Evolutionary conservation across 2,113 vertebrate species (phyloP), one percentile per base, ranked within the genome.

Genomic region (Chroicocephalus ridibundus): DNA sequence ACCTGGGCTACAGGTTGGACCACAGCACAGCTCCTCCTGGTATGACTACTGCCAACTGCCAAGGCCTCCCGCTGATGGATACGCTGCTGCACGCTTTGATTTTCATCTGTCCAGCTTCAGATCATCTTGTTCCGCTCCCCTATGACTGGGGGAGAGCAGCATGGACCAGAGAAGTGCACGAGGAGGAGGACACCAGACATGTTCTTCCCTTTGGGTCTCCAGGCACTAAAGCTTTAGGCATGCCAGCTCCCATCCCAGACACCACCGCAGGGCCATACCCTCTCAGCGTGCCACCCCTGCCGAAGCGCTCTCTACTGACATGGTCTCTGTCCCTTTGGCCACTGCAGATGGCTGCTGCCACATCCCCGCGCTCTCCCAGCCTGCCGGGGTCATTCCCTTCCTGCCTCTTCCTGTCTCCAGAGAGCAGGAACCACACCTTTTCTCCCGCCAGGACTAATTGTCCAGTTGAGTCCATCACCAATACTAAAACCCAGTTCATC

Each of bases 21-120:
- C 58, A 20, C 0, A 19, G 52, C 49, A 27, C 26, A 44, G 83
- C 58, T 62, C 49, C 74, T 24, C 6, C 2, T 6, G 36, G 24
- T 5, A 31, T 1, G 6, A 10, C 46, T 17, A 1, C 1, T 27
- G 31, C 52, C 68, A 49, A 9, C 46, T 6, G 38, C 13, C 12
- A 15, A 40, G 47, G 42, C 20, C 22, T 81, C 69, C 69, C 10
- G 26, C 44, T 21, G 27, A 32, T 9, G 34, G 22, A 40, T 5
- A 5, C 0, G 36, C 25, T 26, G 60, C 29, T 11, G 21, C 19
- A 62, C 25, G 0, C 57, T 22, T 69, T 5, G 40, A 22, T 61
- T 55, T 68, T 21, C 61, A 44, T 8, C 68, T 24, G 17, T 7
- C 40, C 32, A 8, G 26, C 44, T 65, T 79, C 77, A 27, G 12